Evolutionary conservation across 2,888 invertebrate species (phyloP).

Genomic region (Axea sp.): DNA sequence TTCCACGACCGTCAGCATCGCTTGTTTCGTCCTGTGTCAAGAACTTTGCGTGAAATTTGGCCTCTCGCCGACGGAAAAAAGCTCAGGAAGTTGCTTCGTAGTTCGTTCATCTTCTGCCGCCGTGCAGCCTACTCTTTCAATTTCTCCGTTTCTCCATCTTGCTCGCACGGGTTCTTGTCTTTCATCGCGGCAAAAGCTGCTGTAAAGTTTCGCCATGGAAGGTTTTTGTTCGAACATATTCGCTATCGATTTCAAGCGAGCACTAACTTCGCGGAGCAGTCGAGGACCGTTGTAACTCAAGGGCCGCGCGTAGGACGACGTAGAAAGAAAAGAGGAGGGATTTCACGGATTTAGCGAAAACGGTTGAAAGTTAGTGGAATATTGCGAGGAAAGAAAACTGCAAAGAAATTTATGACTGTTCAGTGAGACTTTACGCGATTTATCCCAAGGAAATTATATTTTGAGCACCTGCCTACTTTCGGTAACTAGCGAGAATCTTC

Average conservation of each 20-base stretch:
- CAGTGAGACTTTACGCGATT: conserved; percentile 70
- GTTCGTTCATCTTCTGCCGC: conserved; percentile 50
- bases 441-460: conserved; percentile 71
- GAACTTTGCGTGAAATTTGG: conserved; percentile 58
- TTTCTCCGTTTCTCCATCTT: conserved; percentile 33
- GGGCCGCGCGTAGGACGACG: conserved; percentile 42
- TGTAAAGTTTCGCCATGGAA: conserved; percentile 62
- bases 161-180: conserved; percentile 38
- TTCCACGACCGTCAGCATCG: conserved; percentile 45
- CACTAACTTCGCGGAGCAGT: conserved; percentile 60
- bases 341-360: conserved; percentile 71
- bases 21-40: conserved; percentile 52
- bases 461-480: conserved; percentile 62
- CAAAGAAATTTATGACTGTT: conserved; percentile 70
- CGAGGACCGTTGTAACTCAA: conserved; percentile 61
- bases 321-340: conserved; percentile 60
- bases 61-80: conserved; percentile 49
- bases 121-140: conserved; percentile 61
- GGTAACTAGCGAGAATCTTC: conserved; percentile 55
- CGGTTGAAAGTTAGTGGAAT: conserved; percentile 71
- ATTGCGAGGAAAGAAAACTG: conserved; percentile 63
- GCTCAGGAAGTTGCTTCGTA: conserved; percentile 48
- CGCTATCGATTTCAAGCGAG: conserved; percentile 57
- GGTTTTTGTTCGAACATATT: conserved; percentile 63
- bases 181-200: conserved; percentile 61